Conservation (phyloP, 2,113 vertebrate species). For the Hepsetus odoe region DNA sequence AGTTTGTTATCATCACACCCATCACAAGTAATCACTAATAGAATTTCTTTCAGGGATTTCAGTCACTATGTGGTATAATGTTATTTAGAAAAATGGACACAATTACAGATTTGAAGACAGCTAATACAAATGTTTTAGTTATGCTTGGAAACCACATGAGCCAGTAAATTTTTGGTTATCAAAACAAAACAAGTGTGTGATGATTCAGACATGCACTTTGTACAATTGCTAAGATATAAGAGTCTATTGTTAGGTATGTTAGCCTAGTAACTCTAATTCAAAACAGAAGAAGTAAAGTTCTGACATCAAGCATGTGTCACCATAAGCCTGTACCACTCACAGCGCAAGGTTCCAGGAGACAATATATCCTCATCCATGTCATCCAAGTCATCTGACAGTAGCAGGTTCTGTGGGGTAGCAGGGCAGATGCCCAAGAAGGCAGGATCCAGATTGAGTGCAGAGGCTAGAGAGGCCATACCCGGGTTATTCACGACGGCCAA, state of each 20-base stretch:
- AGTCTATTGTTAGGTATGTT: too few relatives aligned
- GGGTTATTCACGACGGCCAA: conserved; percentile 92
- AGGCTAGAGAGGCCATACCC: conserved; percentile 82
- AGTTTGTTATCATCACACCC: background rate
- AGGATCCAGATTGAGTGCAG: conserved; percentile 89
- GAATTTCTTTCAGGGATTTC: background rate
- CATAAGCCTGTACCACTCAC: conserved; percentile 68
- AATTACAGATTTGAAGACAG: too few relatives aligned
- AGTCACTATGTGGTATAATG: background rate
- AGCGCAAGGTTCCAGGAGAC: conserved; percentile 88
- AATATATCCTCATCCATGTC: conserved; percentile 95
- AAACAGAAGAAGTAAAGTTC: too few relatives aligned
- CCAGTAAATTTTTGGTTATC: too few relatives aligned
- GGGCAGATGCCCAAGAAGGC: conserved; percentile 83
- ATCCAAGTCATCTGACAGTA: conserved; percentile 92
- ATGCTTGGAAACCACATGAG: too few relatives aligned
- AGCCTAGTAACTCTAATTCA: too few relatives aligned
- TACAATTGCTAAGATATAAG: too few relatives aligned
- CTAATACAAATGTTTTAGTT: too few relatives aligned
- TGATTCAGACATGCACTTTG: too few relatives aligned
- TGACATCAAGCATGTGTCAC: background rate
- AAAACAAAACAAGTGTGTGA: too few relatives aligned
- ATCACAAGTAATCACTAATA: background rate
- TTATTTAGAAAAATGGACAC: background rate
- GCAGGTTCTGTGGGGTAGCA: conserved; percentile 83